phyloP scores from a whole-genome alignment of 1,140 invertebrate genomes.

The Probaryconus sp. region DNA sequence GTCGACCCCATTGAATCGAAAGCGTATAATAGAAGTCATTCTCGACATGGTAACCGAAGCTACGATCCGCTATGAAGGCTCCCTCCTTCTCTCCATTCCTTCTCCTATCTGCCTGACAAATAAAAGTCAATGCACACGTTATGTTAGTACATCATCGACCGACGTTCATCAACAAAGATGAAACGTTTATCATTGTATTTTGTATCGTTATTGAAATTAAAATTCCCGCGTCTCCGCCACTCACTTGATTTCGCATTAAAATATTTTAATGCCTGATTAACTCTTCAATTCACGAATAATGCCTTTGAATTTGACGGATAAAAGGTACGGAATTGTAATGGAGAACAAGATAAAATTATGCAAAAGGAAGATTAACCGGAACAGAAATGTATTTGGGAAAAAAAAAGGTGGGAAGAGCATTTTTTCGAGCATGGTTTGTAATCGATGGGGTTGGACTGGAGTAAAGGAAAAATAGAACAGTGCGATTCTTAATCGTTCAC shows the following conservation, averaged over 20 bases:
- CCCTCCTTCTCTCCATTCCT: not conserved
- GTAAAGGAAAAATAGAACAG: conserved; percentile 34
- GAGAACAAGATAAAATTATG: not conserved
- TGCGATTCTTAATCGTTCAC: conserved; percentile 26
- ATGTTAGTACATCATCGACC: conserved; percentile 10
- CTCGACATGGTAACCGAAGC: conserved; percentile 60
- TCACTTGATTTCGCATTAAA: too few relatives aligned
- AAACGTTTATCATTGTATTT: not conserved
- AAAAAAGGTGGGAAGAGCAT: not conserved
- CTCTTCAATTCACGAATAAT: not conserved
- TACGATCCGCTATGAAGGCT: conserved; percentile 32
- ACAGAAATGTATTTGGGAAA: conserved; percentile 1
- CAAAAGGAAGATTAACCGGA: not conserved
- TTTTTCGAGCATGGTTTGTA: conserved; percentile 20
- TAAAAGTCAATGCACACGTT: conserved; percentile 43
- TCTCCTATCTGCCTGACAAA: conserved; percentile 39
- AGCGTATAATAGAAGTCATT: conserved; percentile 69
- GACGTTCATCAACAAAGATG: conserved; percentile 1
- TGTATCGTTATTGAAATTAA: too few relatives aligned
- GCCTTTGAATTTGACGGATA: not conserved
- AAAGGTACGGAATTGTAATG: not conserved
- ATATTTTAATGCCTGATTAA: too few relatives aligned
- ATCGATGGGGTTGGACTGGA: conserved; percentile 43
- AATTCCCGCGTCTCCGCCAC: too few relatives aligned
- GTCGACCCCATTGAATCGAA: conserved; percentile 70